Evolutionary conservation across 30 jellyfish, hydroid and myxozoan genomes (phyloP), one percentile per base, ranked within the genome.

Genomic region (Turritopsis dohrnii): DNA sequence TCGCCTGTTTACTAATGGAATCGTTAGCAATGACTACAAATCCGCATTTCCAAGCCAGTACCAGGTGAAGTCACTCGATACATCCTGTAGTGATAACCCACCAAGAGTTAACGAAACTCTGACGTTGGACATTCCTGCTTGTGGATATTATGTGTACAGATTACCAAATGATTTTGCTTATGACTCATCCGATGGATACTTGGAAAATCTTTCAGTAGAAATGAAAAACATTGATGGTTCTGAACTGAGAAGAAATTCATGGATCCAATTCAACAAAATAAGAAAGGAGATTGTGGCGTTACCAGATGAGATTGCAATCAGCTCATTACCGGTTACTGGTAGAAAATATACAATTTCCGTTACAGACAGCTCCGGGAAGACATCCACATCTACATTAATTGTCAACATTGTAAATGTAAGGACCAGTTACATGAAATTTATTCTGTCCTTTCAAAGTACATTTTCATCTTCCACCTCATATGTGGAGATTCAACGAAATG

Each of bases 171-270:
- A 72, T 17, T 92, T 92, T 84, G 95, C 98, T 25, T 28, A 21
- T 30, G 98, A 92, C 66, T 7, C 52, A 7, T 89, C 84, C 23
- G 98, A 92, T 77, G 98, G 98, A 3, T 52, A 79, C 28, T 73
- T 82, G 21, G 81, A 85, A 28, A 83, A 87, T 53, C 85, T 91
- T 71, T 21, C 83, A 5, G 82, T 92, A 29, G 90, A 87, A 21
- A 71, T 92, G 28, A 80, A 89, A 71, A 77, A 80, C 41, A 28
- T 53, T 16, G 83, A 77, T 71, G 84, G 87, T 53, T 8, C 28
- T 7, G 21, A 60, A 18, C 30, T 87, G 13, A 74, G 89, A 1
- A 52, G 92, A 16, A 86, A 54, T 52, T 93, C 96, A 8, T 94
- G 99, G 99, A 65, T 94, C 1, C 91, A 71, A 29, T 86, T 82